A percentile compares a stretch with the other conserved stretches of the same genome.
Conservation (phyloP, 2,797 vertebrate species). For the Enteromius paludinosus region DNA sequence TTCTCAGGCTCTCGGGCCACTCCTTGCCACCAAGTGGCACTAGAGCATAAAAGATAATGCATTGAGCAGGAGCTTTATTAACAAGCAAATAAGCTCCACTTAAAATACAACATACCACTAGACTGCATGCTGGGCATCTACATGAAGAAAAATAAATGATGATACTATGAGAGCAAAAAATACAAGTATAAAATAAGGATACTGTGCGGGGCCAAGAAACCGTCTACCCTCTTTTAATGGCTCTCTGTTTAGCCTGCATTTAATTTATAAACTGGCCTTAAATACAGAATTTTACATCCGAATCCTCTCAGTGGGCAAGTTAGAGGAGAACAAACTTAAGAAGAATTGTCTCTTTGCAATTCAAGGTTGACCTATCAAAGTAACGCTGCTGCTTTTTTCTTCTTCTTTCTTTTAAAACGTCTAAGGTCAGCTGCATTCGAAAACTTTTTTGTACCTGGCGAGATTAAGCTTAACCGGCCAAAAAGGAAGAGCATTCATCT, state of each 20-base stretch:
- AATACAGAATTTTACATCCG: conserved; percentile 27
- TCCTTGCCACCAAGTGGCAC: conserved; percentile 83
- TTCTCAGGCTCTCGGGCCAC: conserved; percentile 76
- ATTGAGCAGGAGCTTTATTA: conserved; percentile 65
- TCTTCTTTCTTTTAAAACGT: conserved; percentile 10
- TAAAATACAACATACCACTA: conserved; percentile 60
- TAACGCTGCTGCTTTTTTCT: conserved; percentile 37
- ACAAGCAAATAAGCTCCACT: conserved; percentile 62
- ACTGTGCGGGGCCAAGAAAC: conserved; percentile 50
- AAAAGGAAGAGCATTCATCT: background rate
- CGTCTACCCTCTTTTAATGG: conserved; percentile 22
- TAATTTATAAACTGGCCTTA: conserved; percentile 73
- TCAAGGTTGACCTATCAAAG: conserved; percentile 38
- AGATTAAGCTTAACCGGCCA: background rate
- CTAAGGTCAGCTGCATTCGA: background rate
- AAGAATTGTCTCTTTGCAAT: conserved; percentile 11
- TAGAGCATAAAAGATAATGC: conserved; percentile 78
- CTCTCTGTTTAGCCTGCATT: conserved; percentile 55
- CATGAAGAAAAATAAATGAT: conserved; percentile 54
- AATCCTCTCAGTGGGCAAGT: conserved; percentile 34
- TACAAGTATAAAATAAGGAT: conserved; percentile 62
- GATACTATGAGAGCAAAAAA: conserved; percentile 43
- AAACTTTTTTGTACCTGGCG: background rate
- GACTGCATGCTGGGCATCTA: conserved; percentile 69
- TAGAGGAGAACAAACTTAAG: conserved; percentile 2